Evolutionary conservation across 2,888 invertebrate genomes (phyloP).

Genomic region (Drosophila hawaiiensis): DNA sequence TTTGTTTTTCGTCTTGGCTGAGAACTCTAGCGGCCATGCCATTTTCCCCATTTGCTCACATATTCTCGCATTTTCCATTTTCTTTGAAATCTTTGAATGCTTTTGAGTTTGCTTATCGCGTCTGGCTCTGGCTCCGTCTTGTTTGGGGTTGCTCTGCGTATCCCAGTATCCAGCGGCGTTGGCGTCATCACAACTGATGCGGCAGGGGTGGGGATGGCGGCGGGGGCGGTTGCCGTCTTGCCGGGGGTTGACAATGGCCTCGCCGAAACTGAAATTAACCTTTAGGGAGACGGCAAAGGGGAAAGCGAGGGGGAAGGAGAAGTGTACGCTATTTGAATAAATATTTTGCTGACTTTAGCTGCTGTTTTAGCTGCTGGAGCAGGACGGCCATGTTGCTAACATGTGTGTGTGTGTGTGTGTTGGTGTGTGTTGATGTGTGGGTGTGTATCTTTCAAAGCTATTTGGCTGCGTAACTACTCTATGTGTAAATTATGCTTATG

Average conservation of each 20-base stretch:
- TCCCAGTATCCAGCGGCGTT: slow-evolving; percentile 46
- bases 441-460: slow-evolving; percentile 41
- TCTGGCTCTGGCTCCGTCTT: slow-evolving; percentile 28
- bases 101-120: slow-evolving; percentile 77
- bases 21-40: slow-evolving; percentile 38
- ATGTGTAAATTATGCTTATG: slow-evolving; percentile 82
- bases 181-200: slow-evolving; percentile 38
- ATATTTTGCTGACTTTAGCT: slow-evolving; percentile 82
- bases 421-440: slow-evolving; percentile 25
- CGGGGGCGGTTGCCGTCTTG: slow-evolving; percentile 1
- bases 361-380: slow-evolving; percentile 38
- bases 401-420: slow-evolving; percentile 14
- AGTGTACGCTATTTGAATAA: slow-evolving; percentile 83
- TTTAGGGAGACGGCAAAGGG: slow-evolving; percentile 59
- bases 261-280: slow-evolving; percentile 81
- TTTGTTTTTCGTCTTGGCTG: slow-evolving; percentile 19
- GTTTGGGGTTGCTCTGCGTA: slow-evolving; percentile 60
- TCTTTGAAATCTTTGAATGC: slow-evolving; percentile 72
- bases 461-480: slow-evolving; percentile 73
- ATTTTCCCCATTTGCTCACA: slow-evolving; percentile 30
- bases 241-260: slow-evolving; percentile 45
- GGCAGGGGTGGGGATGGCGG: slow-evolving; percentile 1
- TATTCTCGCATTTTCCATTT: slow-evolving; percentile 48
- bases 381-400: slow-evolving; percentile 29
- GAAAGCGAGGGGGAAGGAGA: slow-evolving; percentile 3